phyloP scores from a whole-genome alignment of 2,113 vertebrate species.

The Saguinus midas region DNA sequence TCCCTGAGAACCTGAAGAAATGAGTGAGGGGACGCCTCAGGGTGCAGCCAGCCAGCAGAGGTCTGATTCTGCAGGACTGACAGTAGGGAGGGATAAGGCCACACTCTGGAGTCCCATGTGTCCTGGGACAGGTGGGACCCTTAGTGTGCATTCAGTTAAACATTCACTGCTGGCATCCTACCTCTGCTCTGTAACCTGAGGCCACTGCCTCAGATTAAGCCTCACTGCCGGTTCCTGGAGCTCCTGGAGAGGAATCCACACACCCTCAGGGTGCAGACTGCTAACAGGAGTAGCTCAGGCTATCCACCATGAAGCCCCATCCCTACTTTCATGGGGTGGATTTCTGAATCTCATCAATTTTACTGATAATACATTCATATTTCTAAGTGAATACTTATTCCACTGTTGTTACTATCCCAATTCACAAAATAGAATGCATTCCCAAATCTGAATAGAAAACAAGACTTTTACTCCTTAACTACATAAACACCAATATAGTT shows the following conservation, averaged over 20 bases:
- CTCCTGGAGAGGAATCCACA: neutral
- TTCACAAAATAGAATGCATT: neutral
- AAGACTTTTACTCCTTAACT: neutral
- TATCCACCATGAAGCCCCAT: no score
- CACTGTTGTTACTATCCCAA: neutral
- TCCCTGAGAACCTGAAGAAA: neutral
- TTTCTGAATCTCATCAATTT: neutral
- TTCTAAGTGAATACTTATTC: neutral
- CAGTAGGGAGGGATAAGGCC: no score
- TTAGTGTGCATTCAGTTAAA: neutral
- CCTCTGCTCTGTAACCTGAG: neutral
- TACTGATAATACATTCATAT: neutral
- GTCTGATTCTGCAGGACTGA: accelerated
- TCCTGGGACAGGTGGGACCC: accelerated
- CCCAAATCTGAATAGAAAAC: neutral
- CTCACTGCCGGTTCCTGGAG: neutral
- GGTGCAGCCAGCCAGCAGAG: neutral
- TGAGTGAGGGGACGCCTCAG: no score
- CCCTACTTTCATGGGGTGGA: no score
- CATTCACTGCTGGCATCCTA: neutral
- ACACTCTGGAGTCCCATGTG: neutral
- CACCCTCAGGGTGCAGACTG: neutral
- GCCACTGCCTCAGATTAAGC: neutral
- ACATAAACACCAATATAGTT: neutral
- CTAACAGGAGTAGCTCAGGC: no score